Conservation (phyloP, 2,113 vertebrate species). For the Prunella himalayana region DNA sequence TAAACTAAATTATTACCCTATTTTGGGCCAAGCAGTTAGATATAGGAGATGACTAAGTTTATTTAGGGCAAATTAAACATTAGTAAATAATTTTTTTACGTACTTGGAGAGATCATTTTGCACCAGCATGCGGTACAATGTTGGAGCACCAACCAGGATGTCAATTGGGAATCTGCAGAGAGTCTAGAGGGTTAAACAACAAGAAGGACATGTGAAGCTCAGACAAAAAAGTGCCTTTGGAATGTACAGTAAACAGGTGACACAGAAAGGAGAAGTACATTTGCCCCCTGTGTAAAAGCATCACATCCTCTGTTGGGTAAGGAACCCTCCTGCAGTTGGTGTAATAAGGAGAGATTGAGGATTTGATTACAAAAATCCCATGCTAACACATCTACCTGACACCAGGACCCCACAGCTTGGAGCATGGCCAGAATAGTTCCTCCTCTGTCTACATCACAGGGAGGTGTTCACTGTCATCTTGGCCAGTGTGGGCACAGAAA, state of each 20-base stretch:
- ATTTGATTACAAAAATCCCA: background rate
- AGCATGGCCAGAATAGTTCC: background rate
- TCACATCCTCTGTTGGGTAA: background rate
- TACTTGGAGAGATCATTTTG: conserved; percentile 73
- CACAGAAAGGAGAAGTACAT: background rate
- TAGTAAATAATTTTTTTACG: background rate
- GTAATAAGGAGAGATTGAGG: background rate
- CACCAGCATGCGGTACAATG: conserved; percentile 77
- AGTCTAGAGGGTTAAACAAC: conserved; percentile 59
- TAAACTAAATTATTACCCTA: background rate
- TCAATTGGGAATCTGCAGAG: conserved; percentile 77
- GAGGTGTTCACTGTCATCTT: background rate
- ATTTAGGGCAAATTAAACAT: background rate
- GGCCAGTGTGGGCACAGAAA: background rate
- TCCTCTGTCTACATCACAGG: background rate
- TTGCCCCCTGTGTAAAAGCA: background rate
- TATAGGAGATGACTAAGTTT: background rate
- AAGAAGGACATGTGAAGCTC: background rate
- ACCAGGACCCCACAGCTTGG: background rate
- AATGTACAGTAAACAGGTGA: background rate
- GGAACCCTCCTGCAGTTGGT: background rate
- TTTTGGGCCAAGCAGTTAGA: background rate
- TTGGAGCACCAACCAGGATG: conserved; percentile 55
- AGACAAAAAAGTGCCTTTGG: background rate
- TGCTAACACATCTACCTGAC: background rate